These are phyloP conservation scores for Ptychadena robeensis DNA, from an alignment of 2,797 vertebrate genomes.

Conservation along the genomic window DNA sequence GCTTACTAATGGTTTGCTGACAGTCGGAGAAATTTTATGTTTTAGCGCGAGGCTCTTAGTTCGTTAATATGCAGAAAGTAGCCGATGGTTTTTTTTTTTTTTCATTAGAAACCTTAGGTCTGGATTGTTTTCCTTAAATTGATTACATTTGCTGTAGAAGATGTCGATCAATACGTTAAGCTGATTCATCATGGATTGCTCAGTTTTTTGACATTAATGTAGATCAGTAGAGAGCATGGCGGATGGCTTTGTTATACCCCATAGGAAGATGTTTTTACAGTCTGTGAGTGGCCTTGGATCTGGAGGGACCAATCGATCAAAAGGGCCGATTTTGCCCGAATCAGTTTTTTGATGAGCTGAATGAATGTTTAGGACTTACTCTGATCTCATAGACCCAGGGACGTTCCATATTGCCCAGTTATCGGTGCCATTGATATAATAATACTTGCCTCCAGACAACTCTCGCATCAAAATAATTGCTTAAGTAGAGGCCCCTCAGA, in stretches of 20 bases:
- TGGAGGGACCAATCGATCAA: slow-evolving; percentile 6
- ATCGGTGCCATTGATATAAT: slow-evolving; percentile 25
- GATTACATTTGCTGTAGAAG: slow-evolving; percentile 55
- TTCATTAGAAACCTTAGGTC: slow-evolving; percentile 42
- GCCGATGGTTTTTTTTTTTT: too few species aligned
- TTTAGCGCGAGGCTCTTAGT: slow-evolving; percentile 6
- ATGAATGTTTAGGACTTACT: slow-evolving; percentile 8
- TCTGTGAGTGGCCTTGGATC: background rate
- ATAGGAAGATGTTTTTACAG: slow-evolving; percentile 9
- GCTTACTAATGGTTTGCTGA: slow-evolving; percentile 29
- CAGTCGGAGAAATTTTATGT: slow-evolving; percentile 30
- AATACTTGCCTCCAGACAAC: slow-evolving; percentile 20
- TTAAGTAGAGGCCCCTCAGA: background rate
- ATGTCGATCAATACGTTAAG: slow-evolving; percentile 53
- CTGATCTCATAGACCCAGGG: slow-evolving; percentile 15
- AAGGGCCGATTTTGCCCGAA: background rate
- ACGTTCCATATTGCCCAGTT: background rate
- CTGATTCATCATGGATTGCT: slow-evolving; percentile 53
- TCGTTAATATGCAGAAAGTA: slow-evolving; percentile 49
- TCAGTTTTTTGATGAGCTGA: too few species aligned
- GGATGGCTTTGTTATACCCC: slow-evolving; percentile 34
- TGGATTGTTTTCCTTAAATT: slow-evolving; percentile 56
- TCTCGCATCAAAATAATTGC: slow-evolving; percentile 5
- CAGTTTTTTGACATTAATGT: slow-evolving; percentile 47
- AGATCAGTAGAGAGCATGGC: slow-evolving; percentile 20